Evolutionary conservation across 1,140 invertebrate genomes (phyloP).

Genomic region (Heliconius hewitsoni): DNA sequence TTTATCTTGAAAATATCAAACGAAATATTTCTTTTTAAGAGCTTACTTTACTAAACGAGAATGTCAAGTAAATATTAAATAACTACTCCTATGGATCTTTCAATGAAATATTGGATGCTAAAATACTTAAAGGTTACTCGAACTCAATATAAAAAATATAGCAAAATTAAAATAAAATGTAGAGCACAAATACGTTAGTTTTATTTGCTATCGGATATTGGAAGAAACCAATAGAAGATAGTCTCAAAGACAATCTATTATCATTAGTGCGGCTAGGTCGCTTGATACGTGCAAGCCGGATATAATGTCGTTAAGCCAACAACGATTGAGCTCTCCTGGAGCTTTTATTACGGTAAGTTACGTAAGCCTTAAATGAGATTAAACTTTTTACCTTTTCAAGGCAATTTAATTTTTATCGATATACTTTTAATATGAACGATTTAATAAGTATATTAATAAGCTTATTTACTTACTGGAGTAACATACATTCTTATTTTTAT

Average conservation of each 20-base stretch:
- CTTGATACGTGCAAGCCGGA: conserved; percentile 33
- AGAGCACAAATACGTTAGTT: conserved; percentile 1
- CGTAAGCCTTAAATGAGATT: conserved; percentile 28
- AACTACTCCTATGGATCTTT: not conserved
- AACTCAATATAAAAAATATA: not conserved
- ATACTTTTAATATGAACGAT: not conserved
- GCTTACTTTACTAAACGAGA: not conserved
- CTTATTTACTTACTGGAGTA: too few relatives aligned
- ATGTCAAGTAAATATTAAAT: not conserved
- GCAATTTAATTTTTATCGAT: conserved; percentile 1
- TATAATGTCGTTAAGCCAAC: conserved; percentile 39
- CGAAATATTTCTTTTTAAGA: conserved; percentile 2
- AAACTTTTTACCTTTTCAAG: conserved; percentile 19
- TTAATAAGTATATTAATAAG: not conserved
- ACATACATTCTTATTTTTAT: too few relatives aligned
- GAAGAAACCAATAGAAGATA: conserved; percentile 24
- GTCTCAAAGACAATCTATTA: conserved; percentile 43
- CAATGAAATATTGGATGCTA: not conserved
- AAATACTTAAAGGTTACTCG: not conserved
- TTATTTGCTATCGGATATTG: conserved; percentile 34
- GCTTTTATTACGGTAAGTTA: conserved; percentile 34
- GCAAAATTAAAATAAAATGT: not conserved
- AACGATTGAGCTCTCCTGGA: conserved; percentile 29
- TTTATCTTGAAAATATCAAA: not conserved
- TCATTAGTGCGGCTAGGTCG: conserved; percentile 42